These are phyloP conservation scores for Eledone cirrhosa DNA, from an alignment of 2,888 invertebrate species.

Conservation along the genomic window DNA sequence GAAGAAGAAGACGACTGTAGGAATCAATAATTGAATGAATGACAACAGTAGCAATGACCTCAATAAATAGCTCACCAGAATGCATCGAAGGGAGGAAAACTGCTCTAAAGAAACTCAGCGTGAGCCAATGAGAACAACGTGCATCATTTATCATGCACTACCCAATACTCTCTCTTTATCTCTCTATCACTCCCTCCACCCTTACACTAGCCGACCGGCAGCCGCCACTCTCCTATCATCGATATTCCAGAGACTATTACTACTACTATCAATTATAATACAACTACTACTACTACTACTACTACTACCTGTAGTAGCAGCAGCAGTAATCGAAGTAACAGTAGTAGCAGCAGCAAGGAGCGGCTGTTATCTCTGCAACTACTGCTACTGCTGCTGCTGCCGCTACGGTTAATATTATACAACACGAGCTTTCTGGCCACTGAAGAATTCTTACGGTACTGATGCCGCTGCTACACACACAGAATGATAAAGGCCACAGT, in stretches of 20 bases:
- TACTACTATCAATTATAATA: too few species aligned
- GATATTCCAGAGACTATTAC: too few species aligned
- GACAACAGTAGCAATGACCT: slow-evolving; percentile 29
- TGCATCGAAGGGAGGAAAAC: slow-evolving; percentile 16
- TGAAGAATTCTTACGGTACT: too few species aligned
- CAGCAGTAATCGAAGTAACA: background rate
- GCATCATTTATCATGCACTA: slow-evolving; percentile 13
- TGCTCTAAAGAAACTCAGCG: slow-evolving; percentile 17
- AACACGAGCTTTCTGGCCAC: too few species aligned
- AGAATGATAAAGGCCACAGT: too few species aligned
- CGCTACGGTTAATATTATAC: too few species aligned
- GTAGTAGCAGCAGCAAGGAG: background rate
- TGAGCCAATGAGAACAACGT: slow-evolving; percentile 24
- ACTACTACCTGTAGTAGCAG: background rate
- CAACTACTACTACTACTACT: background rate
- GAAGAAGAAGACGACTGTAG: slow-evolving; percentile 13
- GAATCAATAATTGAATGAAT: slow-evolving; percentile 30
- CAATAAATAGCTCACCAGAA: slow-evolving; percentile 29
- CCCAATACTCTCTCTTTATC: background rate
- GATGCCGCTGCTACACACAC: too few species aligned
- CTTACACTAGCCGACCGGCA: background rate
- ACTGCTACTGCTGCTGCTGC: too few species aligned
- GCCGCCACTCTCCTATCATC: too few species aligned
- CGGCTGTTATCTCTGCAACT: too few species aligned
- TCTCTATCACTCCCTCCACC: slow-evolving; percentile 5